Evolutionary conservation across 35 echinoderm and acorn worm species (phyloP), one percentile per base, ranked within the genome.

Genomic region (Nesometra sesokonis): DNA sequence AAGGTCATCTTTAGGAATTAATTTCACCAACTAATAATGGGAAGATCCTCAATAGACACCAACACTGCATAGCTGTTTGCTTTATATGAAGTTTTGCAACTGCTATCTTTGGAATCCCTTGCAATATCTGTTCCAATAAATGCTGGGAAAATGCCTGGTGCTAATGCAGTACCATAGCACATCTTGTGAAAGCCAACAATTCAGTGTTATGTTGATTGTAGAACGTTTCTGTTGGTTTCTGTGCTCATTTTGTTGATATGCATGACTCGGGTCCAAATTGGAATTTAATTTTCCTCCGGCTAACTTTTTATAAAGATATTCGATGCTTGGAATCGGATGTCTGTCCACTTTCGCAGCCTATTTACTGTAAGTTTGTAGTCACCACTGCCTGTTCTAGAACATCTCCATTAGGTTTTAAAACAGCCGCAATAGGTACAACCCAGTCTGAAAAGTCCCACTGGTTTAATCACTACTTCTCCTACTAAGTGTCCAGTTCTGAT

Each of bases 341-440:
- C 87, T 27, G 85, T 83, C 46, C 89, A 39, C 36, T 30, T 35
- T 11, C 77, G 91, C 30, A 89, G 77, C 30, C 32, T 47, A 82
- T 93, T 19, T 86, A 29, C 15, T 78, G 89, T 43, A 5, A 86
- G 34, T 79, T 93, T 93, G 47, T 85, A 89, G 76, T 93, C 91
- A 33, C 91, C 83, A 86, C 87, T 86, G 27, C 89, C 40, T 40
- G 87, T 0, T 38, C n/a, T n/a, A n/a, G n/a, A n/a, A 93, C 31
- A 38, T 31, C 76, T 0, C 83, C 84, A 33, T 82, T 39, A 32
- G 76, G 32, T 79, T 93, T 93, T 39, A 29, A 7, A 5, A 93
- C 84, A 19, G 91, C 77, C 0, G 89, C 91, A 82, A 89, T 86
- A 21, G 91, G 91, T 52, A 83, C 35, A 34, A 87, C 87, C 91